These are phyloP conservation scores for Syrrhaptes paradoxus DNA, from an alignment of 2,113 vertebrate genomes.

Conservation along the genomic window DNA sequence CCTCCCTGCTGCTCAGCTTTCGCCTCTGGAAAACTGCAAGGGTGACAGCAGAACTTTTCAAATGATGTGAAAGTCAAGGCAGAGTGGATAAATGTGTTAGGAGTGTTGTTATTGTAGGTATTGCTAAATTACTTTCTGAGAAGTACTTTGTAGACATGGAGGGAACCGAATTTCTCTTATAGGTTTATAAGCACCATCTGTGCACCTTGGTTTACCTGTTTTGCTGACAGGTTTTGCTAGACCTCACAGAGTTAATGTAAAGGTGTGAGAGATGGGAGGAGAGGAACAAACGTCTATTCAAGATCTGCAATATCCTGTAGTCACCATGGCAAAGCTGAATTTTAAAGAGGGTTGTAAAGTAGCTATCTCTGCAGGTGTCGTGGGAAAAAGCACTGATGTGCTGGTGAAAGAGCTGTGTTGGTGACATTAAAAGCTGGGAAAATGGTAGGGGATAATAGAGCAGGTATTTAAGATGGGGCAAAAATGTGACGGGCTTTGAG, in stretches of 20 bases:
- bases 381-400: background rate
- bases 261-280: background rate
- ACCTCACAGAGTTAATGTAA: background rate
- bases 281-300: rapidly evolving
- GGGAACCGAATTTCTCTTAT: background rate
- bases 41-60: background rate
- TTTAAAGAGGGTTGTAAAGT: background rate
- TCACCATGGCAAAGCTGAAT: background rate
- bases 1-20: background rate
- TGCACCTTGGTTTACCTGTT: background rate
- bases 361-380: background rate
- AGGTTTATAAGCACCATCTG: background rate
- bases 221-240: background rate
- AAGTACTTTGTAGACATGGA: background rate
- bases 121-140: background rate
- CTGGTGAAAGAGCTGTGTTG: background rate
- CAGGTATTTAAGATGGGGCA: background rate
- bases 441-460: background rate
- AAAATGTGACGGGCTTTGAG: rapidly evolving
- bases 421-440: background rate
- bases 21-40: background rate
- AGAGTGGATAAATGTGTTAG: background rate
- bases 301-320: background rate
- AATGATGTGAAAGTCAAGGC: background rate
- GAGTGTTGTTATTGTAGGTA: background rate